These are phyloP conservation scores for Himalopsyche kuldschensis DNA, from an alignment of 2,888 invertebrate genomes.

Conservation along the genomic window DNA sequence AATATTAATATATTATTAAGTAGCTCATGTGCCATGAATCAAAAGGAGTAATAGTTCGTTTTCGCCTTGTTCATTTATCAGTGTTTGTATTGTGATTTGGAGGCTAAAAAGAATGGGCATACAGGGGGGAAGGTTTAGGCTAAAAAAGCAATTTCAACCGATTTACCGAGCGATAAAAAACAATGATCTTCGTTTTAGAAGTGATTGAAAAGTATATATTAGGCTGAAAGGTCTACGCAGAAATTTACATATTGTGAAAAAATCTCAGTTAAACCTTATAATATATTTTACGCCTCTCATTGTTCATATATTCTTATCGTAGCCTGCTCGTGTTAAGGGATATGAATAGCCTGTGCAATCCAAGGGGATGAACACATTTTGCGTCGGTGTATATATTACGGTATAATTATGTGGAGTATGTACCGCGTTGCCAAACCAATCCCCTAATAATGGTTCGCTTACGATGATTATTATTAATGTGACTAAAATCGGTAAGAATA, in stretches of 20 bases:
- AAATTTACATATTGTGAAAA: conserved; percentile 13
- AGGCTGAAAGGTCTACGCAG: neutral
- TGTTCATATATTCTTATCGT: neutral
- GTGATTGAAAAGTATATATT: conserved; percentile 35
- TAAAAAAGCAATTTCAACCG: conserved; percentile 34
- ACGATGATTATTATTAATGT: too few relatives aligned
- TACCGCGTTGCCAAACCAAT: neutral
- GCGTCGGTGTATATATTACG: neutral
- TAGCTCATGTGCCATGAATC: neutral
- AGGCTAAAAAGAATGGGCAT: neutral
- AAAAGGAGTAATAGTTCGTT: neutral
- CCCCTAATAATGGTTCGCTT: too few relatives aligned
- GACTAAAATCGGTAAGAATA: too few relatives aligned
- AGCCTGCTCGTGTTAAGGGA: neutral
- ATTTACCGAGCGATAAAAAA: conserved; percentile 34
- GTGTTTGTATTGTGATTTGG: conserved; percentile 33
- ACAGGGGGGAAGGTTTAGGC: neutral
- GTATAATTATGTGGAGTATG: neutral
- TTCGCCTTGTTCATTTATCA: conserved; percentile 37
- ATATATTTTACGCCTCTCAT: neutral
- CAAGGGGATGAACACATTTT: neutral
- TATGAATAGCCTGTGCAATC: neutral
- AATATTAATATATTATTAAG: too few relatives aligned
- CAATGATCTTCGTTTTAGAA: conserved; percentile 34
- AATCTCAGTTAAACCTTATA: neutral